phyloP scores from a whole-genome alignment of 2,888 invertebrate species.

The Leptopilina drosophilae region DNA sequence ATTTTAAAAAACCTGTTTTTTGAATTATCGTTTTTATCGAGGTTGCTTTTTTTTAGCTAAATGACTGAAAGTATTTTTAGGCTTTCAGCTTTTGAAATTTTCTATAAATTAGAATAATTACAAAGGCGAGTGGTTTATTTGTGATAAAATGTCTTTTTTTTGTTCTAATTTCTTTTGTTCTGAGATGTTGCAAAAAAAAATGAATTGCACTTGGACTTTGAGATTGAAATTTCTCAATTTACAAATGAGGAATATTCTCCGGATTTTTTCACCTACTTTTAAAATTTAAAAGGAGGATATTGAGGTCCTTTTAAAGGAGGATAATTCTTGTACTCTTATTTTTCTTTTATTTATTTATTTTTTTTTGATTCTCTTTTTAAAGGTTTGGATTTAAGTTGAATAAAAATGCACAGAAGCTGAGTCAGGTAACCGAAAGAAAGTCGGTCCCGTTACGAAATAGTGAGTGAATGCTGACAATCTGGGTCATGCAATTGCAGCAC shows the following conservation, averaged over 20 bases:
- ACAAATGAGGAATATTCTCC: background rate
- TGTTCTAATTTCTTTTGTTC: too few relatives aligned
- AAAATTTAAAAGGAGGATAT: constrained; percentile 20
- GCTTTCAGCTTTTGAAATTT: too few relatives aligned
- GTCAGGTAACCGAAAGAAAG: constrained; percentile 57
- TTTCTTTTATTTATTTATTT: background rate
- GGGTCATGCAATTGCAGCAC: constrained; percentile 73
- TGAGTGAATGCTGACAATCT: constrained; percentile 75
- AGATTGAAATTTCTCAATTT: constrained; percentile 1
- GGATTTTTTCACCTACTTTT: constrained; percentile 17
- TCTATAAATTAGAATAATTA: too few relatives aligned
- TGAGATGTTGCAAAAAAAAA: background rate
- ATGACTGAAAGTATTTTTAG: too few relatives aligned
- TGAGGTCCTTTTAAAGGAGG: background rate
- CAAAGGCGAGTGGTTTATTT: too few relatives aligned
- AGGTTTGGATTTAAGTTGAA: constrained; percentile 1
- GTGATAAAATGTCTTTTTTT: too few relatives aligned
- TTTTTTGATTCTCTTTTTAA: background rate
- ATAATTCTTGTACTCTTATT: background rate
- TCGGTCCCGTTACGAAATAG: constrained; percentile 76
- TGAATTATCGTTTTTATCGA: too few relatives aligned
- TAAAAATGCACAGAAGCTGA: constrained; percentile 39
- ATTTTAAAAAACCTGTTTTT: too few relatives aligned
- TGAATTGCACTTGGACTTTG: background rate
- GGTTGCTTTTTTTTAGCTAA: too few relatives aligned